phyloP scores from a whole-genome alignment of 2,888 invertebrate species.

The Eretmocerus hayati region DNA sequence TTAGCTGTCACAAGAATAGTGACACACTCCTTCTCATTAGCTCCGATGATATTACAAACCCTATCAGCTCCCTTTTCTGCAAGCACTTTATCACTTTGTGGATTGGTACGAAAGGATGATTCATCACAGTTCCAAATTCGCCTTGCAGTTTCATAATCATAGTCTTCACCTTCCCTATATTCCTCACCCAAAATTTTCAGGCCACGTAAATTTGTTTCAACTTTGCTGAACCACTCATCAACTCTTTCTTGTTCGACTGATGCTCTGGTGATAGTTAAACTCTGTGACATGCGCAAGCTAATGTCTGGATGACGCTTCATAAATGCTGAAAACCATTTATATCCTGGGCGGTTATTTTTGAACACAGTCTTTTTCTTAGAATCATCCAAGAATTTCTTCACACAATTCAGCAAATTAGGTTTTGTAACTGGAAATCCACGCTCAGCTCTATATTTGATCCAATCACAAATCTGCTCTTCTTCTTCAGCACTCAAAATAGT shows the following conservation, averaged over 20 bases:
- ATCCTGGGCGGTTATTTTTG: not conserved
- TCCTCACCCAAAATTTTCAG: not conserved
- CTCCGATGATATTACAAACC: not conserved
- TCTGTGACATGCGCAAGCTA: not conserved
- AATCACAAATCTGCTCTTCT: no score
- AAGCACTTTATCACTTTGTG: not conserved
- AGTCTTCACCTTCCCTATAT: not conserved
- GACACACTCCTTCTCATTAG: conserved; percentile 1
- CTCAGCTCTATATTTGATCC: no score
- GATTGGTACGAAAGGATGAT: not conserved
- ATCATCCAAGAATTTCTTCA: not conserved
- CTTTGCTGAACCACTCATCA: no score
- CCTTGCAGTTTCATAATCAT: not conserved
- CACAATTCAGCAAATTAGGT: no score
- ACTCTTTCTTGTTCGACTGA: no score
- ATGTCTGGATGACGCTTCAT: not conserved
- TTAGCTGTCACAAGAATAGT: not conserved
- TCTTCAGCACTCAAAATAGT: no score
- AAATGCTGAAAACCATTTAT: not conserved
- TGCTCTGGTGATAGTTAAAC: not conserved
- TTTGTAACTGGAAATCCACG: no score
- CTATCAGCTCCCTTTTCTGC: not conserved
- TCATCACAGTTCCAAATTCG: conserved; percentile 1
- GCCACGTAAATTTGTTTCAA: not conserved
- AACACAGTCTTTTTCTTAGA: not conserved